Evolutionary conservation across 23 tunicate genomes (phyloP), one percentile per base, ranked within the genome.

Genomic region (Halocynthia roretzi): DNA sequence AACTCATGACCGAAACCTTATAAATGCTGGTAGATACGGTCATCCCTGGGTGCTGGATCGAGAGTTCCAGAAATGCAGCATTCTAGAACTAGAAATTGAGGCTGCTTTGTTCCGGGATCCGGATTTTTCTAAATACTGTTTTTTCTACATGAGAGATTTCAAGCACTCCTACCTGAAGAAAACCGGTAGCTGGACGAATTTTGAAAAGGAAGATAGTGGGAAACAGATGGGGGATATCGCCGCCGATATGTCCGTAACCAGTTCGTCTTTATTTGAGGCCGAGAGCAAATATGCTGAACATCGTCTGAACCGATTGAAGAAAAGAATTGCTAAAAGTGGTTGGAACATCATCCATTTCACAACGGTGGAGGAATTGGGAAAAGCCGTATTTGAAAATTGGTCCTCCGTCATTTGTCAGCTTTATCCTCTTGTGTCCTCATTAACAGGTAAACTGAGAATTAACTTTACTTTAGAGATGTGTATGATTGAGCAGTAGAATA

Each of bases 201-300:
- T 31, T 31, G 44, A 31, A 31, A 31, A 31, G 44, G 44, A 31
- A 31, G 44, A 31, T 31, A 31, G 44, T 63, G 49, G 58, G 62
- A 44, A 21, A 31, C 8, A 22, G 9, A 54, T 55, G 22, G 10
- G 15, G 7, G 20, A 71, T 54, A 70, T 17, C 19, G 54, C 62
- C 18, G 7, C 62, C 9, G 51, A 69, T 15, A 69, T 52, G 52
- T 15, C 31, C 9, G 65, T 19, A 48, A 61, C 72, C 61, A 9
- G 51, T 11, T 75, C 64, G 51, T 63, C 85, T 19, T 17, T 83
- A 49, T 80, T 83, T 60, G 96, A 89, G 76, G 67, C 85, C 55
- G 96, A 89, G 80, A 88, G 95, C 54, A 84, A 72, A 51, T 88
- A 88, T 73, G 85, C 96, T 6, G 82, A 84, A 60, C 74, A 68